These are phyloP conservation scores for Pseudolycoriella hygida DNA, from an alignment of 2,888 invertebrate genomes.

Conservation along the genomic window DNA sequence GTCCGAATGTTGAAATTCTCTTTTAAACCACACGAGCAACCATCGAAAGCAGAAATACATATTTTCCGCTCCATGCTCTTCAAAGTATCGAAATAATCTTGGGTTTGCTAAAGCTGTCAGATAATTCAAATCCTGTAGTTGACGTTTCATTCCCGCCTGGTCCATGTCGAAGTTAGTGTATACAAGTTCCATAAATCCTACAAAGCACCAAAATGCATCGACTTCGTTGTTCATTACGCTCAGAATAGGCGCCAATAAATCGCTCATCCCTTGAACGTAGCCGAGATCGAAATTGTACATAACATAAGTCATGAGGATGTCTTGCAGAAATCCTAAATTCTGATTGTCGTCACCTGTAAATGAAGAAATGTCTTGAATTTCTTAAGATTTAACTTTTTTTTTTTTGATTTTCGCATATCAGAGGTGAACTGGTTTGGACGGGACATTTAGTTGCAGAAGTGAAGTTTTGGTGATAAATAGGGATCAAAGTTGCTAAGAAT, in stretches of 20 bases:
- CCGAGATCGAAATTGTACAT: slow-evolving; percentile 99
- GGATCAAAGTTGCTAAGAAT: no score
- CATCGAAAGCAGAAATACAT: slow-evolving; percentile 99
- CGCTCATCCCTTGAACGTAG: slow-evolving; percentile 96
- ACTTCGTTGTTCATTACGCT: slow-evolving; percentile 81
- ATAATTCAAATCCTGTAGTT: slow-evolving; percentile 68
- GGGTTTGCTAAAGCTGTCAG: slow-evolving; percentile 71
- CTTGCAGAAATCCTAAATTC: slow-evolving; percentile 66
- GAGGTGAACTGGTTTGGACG: no score
- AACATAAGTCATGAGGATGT: slow-evolving; percentile 93
- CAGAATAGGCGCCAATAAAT: slow-evolving; percentile 82
- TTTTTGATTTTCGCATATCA: no score
- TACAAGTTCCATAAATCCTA: slow-evolving; percentile 91
- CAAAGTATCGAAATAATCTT: slow-evolving; percentile 68
- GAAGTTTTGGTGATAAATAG: no score
- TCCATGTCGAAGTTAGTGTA: slow-evolving; percentile 90
- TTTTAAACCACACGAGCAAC: slow-evolving; percentile 88
- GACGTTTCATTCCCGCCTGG: slow-evolving; percentile 90
- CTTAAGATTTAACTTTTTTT: no score
- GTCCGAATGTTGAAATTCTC: slow-evolving; percentile 77
- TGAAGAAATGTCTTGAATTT: no score
- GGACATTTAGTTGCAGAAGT: no score
- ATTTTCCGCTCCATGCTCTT: slow-evolving; percentile 48
- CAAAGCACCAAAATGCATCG: slow-evolving; percentile 98
- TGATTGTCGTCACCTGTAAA: slow-evolving; percentile 82